Percentiles rank a stretch among this genome's conserved stretches.
These are phyloP conservation scores for Bujurquina vittata DNA, from an alignment of 2,113 vertebrate genomes.

Conservation along the genomic window DNA sequence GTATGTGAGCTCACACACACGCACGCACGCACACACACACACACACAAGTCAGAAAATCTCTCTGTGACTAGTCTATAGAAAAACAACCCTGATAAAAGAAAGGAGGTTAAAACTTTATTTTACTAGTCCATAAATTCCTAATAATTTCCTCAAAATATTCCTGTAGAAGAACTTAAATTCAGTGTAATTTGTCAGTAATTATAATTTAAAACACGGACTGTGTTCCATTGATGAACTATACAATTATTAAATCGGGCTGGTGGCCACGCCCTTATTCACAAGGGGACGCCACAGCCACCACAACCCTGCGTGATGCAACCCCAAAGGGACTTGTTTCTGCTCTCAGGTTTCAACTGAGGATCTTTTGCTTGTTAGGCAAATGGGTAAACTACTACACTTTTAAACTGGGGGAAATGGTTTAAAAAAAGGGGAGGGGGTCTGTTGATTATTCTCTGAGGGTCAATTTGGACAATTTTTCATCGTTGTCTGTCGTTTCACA, in stretches of 20 bases:
- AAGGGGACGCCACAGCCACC: not conserved
- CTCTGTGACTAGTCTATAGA: constrained; percentile 40
- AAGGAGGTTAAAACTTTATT: constrained; percentile 5
- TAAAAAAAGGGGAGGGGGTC: not conserved
- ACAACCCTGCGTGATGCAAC: not conserved
- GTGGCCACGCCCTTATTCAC: not conserved
- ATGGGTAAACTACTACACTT: not conserved
- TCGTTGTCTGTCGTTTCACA: no score
- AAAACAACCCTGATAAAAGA: constrained; percentile 59
- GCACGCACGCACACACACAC: constrained; percentile 35
- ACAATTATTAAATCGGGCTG: not conserved
- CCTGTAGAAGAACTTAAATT: not conserved
- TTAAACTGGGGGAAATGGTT: not conserved
- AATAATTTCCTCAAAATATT: not conserved
- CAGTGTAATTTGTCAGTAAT: not conserved
- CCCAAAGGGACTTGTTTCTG: not conserved
- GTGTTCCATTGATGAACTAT: not conserved
- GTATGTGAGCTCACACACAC: constrained; percentile 44
- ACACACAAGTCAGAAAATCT: constrained; percentile 32
- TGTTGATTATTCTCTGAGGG: no score
- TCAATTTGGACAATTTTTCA: no score
- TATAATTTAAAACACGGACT: not conserved
- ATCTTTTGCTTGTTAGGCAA: not conserved
- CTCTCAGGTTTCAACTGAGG: not conserved
- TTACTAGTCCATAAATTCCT: not conserved